Conservation (phyloP, 2,113 vertebrate species). For the Leptobrachium ailaonicum region DNA sequence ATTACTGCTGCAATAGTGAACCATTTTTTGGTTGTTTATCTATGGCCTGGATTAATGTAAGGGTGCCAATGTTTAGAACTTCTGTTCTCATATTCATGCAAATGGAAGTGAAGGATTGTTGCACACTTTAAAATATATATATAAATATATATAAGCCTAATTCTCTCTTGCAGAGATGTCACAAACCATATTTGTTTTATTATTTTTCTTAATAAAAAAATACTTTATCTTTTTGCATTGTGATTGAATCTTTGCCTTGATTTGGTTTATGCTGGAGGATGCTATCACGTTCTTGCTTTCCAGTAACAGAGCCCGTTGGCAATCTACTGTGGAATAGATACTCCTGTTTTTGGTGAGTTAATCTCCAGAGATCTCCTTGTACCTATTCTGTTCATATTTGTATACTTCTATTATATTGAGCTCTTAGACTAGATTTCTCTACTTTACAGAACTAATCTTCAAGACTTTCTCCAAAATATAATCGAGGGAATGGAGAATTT, state of each 20-base stretch:
- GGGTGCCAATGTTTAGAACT: neutral
- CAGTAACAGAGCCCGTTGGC: too few relatives aligned
- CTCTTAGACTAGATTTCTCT: too few relatives aligned
- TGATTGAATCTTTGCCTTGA: neutral
- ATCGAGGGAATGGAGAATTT: too few relatives aligned
- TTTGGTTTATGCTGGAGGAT: neutral
- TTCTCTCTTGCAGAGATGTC: constrained; percentile 34
- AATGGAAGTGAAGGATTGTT: neutral
- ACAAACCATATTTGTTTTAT: constrained; percentile 47
- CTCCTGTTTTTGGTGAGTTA: too few relatives aligned
- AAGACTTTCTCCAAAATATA: too few relatives aligned
- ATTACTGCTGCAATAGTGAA: constrained; percentile 43
- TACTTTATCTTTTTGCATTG: constrained; percentile 43
- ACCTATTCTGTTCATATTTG: too few relatives aligned
- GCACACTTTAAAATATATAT: constrained; percentile 11
- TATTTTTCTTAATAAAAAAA: constrained; percentile 48
- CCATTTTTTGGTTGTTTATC: constrained; percentile 22
- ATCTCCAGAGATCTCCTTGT: too few relatives aligned
- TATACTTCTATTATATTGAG: too few relatives aligned
- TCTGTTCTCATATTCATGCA: constrained; percentile 1
- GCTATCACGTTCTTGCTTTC: too few relatives aligned
- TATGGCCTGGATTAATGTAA: constrained; percentile 16
- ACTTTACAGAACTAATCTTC: too few relatives aligned
- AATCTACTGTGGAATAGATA: too few relatives aligned
- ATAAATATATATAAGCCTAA: constrained; percentile 1